Base-by-base conservation (phyloP, 2,888 invertebrate genomes). In the Ganaspis brasiliensis region DNA sequence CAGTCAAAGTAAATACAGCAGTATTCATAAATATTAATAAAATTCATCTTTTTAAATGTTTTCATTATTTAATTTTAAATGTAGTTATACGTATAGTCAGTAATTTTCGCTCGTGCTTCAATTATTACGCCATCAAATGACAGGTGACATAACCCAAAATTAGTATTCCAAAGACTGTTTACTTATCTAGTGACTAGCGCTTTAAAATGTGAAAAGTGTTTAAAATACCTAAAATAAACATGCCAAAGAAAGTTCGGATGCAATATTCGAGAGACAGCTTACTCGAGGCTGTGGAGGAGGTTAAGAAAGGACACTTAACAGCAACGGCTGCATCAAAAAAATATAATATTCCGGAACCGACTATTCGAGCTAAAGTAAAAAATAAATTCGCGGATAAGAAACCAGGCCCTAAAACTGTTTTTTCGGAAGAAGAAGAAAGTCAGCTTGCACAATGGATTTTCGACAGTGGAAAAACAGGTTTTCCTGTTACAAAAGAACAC, bases 401-500 rank as follows among this genome's bases (percentile, higher is more conserved):
- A 26, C 61, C 61, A 24, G 61, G 61, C 5, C 61, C 26, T 35
- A 26, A 31, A 10, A n/a, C 26, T 31, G 21, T 71, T 24, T 49
- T 71, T 8, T 49, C 21, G 24, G 5, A 10, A 5, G 12, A 21
- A 16, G 16, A 21, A 49, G 37, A 71, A 16, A 45, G 12, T 14
- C 8, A 45, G 8, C 24, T 63, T 16, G 35, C 49, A 3, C 1
- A 26, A 26, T 72, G 49, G 21, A 31, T 31, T 31, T 31, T 31
- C 31, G 31, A 31, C 6, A 31, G 31, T 6, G 31, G 31, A 2
- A 31, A 6, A 31, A 31, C 31, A 6, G 31, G 84, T 16, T 81
- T 84, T 74, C 86, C 86, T 72, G 77, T 86, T 56, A 81, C 85
- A 10, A 85, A 81, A 80, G 75, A 74, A 12, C 75, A 84, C 19